Evolutionary conservation across 1,140 invertebrate genomes (phyloP), one percentile per base, ranked within the genome.

Genomic region (Pseudomyrmex gracilis): DNA sequence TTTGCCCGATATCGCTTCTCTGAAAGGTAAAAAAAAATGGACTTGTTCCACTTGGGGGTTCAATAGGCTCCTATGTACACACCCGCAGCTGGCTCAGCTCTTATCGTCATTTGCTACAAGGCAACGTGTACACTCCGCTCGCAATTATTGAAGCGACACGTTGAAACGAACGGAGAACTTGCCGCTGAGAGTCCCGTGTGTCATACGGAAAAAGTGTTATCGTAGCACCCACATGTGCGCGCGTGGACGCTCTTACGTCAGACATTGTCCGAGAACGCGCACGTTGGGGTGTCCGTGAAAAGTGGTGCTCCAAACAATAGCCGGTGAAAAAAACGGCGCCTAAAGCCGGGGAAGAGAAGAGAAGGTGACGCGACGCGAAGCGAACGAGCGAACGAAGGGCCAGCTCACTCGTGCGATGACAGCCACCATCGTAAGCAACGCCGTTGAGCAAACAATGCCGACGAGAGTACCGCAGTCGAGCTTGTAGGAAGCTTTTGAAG

Each of bases 281-380:
- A 5, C 34, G 34, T 34, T 49, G 34, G 78, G 58, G 58, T 63
- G 66, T 76, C 63, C 51, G 70, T 85, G 78, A 83, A 82, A 85
- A 80, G 84, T 83, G 70, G 34, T 55, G 78, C 84, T 60, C 55
- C 60, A 34, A 66, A 87, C 80, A 88, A 88, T 84, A 67, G 74
- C 47, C 66, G 73, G 76, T 73, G 70, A 85, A 87, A 88, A 85
- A 84, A 87, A 82, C 67, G 78, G 77, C 55, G 85, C 43, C 57
- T 34, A 2, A 22, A 34, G 76, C 43, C 34, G 8, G n/a, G 17
- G 20, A 20, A 43, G 83, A 10, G 3, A 47, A 53, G 63, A 84
- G 67, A 74, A 84, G 70, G 82, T 70, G 82, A 49, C 61, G 17
- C n/a, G 74, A 57, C 34, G 24, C 47, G 58, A 82, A 82, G 58